A percentile compares a stretch with the other conserved stretches of the same genome.
phyloP scores from a whole-genome alignment of 64 coral and sea anemone genomes.

The Acropora yongei region DNA sequence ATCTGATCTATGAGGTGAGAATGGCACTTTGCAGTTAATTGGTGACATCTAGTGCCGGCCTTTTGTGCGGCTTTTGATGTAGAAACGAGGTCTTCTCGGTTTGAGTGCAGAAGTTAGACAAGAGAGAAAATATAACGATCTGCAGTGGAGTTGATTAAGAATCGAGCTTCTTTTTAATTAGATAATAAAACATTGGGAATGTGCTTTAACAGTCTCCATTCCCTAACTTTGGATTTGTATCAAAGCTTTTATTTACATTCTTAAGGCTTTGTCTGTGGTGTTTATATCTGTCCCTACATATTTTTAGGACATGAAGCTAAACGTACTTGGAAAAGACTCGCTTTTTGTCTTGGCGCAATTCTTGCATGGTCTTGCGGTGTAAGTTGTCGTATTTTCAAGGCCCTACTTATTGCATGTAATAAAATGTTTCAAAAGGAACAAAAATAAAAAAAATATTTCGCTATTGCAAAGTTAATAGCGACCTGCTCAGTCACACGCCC shows the following conservation, averaged over 20 bases:
- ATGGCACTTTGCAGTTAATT: background rate
- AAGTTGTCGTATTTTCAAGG: background rate
- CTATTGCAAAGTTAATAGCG: too few species aligned
- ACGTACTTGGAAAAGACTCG: constrained; percentile 40
- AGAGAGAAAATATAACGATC: background rate
- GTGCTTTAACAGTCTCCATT: too few species aligned
- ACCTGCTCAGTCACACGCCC: background rate
- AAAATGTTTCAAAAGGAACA: too few species aligned
- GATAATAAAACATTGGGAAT: too few species aligned
- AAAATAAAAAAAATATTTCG: too few species aligned
- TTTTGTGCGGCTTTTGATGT: too few species aligned
- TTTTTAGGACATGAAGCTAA: constrained; percentile 60
- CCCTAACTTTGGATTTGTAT: background rate
- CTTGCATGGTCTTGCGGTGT: constrained; percentile 58
- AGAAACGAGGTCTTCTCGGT: too few species aligned
- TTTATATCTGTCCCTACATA: background rate
- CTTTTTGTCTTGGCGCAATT: constrained; percentile 30
- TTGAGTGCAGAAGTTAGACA: too few species aligned
- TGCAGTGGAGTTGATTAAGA: background rate
- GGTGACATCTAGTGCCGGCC: too few species aligned
- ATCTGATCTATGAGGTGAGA: constrained; percentile 40
- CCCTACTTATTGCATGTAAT: too few species aligned
- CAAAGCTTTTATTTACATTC: background rate
- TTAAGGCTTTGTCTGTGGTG: background rate
- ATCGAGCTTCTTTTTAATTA: too few species aligned